Percentiles rank a stretch among this genome's conserved stretches.
phyloP scores from a whole-genome alignment of 2,888 invertebrate genomes.

The Artemia sinica region DNA sequence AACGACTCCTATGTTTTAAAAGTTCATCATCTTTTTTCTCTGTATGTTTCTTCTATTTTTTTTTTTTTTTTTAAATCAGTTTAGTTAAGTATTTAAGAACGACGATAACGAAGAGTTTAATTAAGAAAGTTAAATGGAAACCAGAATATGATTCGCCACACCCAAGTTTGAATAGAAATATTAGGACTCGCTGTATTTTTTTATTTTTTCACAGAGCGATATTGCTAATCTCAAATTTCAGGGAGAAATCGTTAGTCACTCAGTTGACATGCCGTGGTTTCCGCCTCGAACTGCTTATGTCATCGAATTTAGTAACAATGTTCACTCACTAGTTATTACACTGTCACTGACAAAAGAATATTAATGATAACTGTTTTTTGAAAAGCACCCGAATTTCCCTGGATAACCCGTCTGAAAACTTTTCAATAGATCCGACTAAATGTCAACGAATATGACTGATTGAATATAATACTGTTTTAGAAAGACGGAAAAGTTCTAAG shows the following conservation, averaged over 20 bases:
- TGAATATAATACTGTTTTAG: slow-evolving; percentile 4
- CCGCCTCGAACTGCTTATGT: slow-evolving; percentile 3
- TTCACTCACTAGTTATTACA: slow-evolving; percentile 7
- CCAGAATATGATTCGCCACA: too few species aligned
- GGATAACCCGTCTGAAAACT: slow-evolving; percentile 10
- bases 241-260: neutral
- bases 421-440: slow-evolving; percentile 5
- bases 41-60: too few species aligned
- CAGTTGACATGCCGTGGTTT: slow-evolving; percentile 7
- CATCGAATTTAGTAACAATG: neutral
- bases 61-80: too few species aligned
- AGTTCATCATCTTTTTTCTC: too few species aligned
- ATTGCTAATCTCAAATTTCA: slow-evolving; percentile 12
- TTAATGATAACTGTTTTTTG: slow-evolving; percentile 14
- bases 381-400: neutral
- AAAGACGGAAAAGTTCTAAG: slow-evolving; percentile 4
- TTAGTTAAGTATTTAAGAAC: too few species aligned
- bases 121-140: too few species aligned
- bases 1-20: too few species aligned
- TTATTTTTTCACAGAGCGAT: too few species aligned
- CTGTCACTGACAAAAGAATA: slow-evolving; percentile 8
- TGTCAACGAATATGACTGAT: slow-evolving; percentile 11
- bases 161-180: too few species aligned
- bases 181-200: too few species aligned
- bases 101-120: too few species aligned